phyloP scores from a whole-genome alignment of 2,797 vertebrate species.

The Ctenochaetus hawaiiensis region DNA sequence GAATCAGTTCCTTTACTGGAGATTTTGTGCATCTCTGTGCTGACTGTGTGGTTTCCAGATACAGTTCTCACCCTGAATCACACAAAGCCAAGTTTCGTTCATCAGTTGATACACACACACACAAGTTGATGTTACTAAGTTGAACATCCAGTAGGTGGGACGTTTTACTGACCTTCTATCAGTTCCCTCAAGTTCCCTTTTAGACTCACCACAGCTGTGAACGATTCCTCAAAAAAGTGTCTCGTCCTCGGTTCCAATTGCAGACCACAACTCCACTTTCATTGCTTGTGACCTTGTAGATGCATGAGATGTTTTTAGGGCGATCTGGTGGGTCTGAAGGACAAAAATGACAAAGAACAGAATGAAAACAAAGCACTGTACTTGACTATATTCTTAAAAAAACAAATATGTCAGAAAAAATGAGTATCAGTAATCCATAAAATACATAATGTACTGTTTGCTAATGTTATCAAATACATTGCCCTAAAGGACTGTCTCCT shows the following conservation, averaged over 20 bases:
- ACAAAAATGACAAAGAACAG: conserved; percentile 12
- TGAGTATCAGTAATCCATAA: background rate
- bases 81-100: conserved; percentile 33
- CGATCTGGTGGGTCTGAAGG: conserved; percentile 86
- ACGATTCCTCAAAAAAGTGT: conserved; percentile 73
- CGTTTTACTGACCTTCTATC: too few relatives aligned
- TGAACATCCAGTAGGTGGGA: too few relatives aligned
- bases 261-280: conserved; percentile 80
- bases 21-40: fast-evolving
- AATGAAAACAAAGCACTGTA: conserved; percentile 1
- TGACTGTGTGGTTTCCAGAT: conserved; percentile 24
- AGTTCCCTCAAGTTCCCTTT: background rate
- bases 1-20: conserved; percentile 9
- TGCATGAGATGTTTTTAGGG: conserved; percentile 88
- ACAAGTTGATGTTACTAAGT: too few relatives aligned
- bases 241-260: conserved; percentile 85
- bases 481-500: background rate
- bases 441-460: background rate
- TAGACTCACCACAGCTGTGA: conserved; percentile 84
- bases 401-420: background rate
- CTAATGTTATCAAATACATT: background rate
- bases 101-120: background rate
- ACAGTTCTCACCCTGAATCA: conserved; percentile 65
- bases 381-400: background rate
- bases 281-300: conserved; percentile 72